Conservation (phyloP, 2,888 invertebrate species). For the Megaustenia siamemsis region DNA sequence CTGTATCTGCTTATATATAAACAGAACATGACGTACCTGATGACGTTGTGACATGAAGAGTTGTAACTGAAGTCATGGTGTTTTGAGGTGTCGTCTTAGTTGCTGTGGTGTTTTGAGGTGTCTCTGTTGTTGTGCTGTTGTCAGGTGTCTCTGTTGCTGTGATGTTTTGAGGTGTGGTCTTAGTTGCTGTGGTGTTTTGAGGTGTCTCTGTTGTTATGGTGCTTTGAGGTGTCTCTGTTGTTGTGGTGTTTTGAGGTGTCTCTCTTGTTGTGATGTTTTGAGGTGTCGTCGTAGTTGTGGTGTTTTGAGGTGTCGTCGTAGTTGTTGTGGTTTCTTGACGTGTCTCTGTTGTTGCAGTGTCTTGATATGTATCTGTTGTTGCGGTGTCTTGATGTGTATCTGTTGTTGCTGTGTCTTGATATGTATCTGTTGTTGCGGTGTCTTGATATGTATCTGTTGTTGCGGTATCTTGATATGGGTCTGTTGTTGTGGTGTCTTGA, state of each 20-base stretch:
- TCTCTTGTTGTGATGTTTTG: background rate
- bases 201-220: background rate
- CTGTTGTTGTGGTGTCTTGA: too few species aligned
- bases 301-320: background rate
- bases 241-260: background rate
- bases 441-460: background rate
- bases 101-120: background rate
- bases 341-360: background rate
- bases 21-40: too few species aligned
- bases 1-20: too few species aligned
- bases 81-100: background rate
- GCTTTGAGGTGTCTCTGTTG: background rate
- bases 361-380: background rate
- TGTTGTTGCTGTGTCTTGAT: background rate
- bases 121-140: background rate
- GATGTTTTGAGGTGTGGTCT: background rate
- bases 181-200: background rate
- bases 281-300: background rate
- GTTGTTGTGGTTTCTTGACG: background rate
- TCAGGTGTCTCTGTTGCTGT: background rate
- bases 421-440: background rate
- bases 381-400: background rate
- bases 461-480: too few species aligned
- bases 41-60: background rate
- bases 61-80: background rate